Conservation (phyloP, 1,140 invertebrate genomes). For the Triops longicaudatus region DNA sequence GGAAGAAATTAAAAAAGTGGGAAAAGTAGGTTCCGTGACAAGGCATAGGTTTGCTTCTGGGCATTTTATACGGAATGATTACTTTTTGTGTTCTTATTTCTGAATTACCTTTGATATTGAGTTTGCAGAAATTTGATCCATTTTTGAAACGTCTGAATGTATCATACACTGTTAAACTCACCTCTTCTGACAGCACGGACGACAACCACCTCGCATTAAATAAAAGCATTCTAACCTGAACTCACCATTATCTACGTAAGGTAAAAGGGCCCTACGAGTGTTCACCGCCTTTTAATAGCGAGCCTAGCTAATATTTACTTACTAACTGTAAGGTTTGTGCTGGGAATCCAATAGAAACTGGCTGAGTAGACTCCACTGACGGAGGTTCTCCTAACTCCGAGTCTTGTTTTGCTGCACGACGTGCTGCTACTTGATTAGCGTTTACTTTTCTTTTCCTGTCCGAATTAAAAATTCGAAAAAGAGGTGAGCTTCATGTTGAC, state of each 20-base stretch:
- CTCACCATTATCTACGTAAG: no score
- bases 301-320: not conserved
- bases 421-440: not conserved
- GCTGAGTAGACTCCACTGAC: not conserved
- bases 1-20: no score
- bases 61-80: no score
- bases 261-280: not conserved
- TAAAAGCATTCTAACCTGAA: no score
- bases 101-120: conserved; percentile 68
- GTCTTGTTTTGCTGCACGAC: conserved; percentile 1
- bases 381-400: not conserved
- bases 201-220: no score
- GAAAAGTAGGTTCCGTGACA: no score
- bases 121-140: conserved; percentile 97
- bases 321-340: not conserved
- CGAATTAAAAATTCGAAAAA: not conserved
- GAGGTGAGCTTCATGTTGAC: no score
- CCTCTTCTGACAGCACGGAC: conserved; percentile 72
- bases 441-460: not conserved
- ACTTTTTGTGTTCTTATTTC: no score
- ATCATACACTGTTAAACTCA: conserved; percentile 93
- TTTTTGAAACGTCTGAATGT: conserved; percentile 97
- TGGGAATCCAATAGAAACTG: not conserved
- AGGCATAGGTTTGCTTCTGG: no score
- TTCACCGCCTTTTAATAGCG: not conserved